Conservation (phyloP, 2,113 vertebrate species). For the Tursiops truncatus region DNA sequence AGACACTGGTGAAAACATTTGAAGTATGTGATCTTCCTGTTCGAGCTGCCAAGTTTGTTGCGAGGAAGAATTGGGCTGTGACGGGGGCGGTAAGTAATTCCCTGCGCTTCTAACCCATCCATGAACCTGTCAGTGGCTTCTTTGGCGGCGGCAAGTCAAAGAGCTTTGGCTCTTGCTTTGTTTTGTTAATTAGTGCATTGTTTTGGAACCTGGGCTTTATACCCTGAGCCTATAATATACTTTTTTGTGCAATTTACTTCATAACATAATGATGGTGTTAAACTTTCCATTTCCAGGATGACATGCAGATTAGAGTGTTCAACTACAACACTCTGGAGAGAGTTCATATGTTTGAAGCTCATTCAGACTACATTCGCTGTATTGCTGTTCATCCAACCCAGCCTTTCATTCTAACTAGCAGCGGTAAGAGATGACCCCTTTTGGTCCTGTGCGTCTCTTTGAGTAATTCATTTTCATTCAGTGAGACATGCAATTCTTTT, state of each 20-base stretch:
- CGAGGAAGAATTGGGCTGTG: conserved; percentile 99
- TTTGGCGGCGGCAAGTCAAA: neutral
- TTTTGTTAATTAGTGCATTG: neutral
- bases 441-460: neutral
- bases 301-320: conserved; percentile 99
- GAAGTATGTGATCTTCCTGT: conserved; percentile 99
- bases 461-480: conserved; percentile 19
- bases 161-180: neutral
- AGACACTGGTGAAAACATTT: conserved; percentile 99
- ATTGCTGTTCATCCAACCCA: conserved; percentile 98
- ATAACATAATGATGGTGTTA: neutral
- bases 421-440: conserved; percentile 86
- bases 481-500: neutral
- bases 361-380: conserved; percentile 98
- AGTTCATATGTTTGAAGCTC: conserved; percentile 99
- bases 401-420: conserved; percentile 99
- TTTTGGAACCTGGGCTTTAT: conserved; percentile 22
- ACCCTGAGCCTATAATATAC: neutral
- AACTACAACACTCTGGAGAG: conserved; percentile 99
- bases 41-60: conserved; percentile 98
- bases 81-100: conserved; percentile 94
- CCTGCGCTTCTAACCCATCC: neutral
- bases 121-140: conserved; percentile 18
- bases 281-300: conserved; percentile 87
- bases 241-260: neutral